phyloP scores from a whole-genome alignment of 2,888 invertebrate genomes.

The Cheilosia grossa region DNA sequence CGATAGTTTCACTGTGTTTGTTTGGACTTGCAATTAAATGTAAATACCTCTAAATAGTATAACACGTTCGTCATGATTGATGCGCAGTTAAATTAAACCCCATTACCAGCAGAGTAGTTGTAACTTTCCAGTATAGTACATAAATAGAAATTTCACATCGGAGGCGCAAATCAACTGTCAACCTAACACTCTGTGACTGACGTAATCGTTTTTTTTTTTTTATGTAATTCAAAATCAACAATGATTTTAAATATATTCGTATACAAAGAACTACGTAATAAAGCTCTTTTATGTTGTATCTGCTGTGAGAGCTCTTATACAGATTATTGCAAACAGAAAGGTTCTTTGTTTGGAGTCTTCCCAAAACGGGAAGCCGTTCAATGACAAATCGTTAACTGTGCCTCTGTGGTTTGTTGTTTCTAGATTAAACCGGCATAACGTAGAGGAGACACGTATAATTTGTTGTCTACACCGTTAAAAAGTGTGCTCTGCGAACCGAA shows the following conservation, averaged over 20 bases:
- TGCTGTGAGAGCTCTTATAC: not conserved
- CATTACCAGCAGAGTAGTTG: conserved; percentile 5
- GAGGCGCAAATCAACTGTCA: too few species aligned
- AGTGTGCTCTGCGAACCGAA: conserved; percentile 12
- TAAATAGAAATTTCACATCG: not conserved
- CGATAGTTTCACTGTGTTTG: too few species aligned
- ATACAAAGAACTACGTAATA: too few species aligned
- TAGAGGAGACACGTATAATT: too few species aligned
- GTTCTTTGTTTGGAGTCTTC: conserved; percentile 20
- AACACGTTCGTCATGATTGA: conserved; percentile 22
- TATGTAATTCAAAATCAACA: too few species aligned
- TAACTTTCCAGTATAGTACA: not conserved
- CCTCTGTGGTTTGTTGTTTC: conserved; percentile 5
- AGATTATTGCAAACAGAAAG: conserved; percentile 16
- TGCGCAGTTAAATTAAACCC: conserved; percentile 26
- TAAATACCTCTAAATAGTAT: not conserved
- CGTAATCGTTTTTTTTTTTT: too few species aligned
- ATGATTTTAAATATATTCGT: too few species aligned
- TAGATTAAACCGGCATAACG: conserved; percentile 1
- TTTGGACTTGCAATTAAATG: not conserved
- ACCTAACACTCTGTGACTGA: too few species aligned
- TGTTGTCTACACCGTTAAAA: not conserved
- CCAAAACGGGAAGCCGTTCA: not conserved
- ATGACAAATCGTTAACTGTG: conserved; percentile 7
- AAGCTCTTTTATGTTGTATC: too few species aligned